These are phyloP conservation scores for Dimorphilus gyrociliatus DNA, from an alignment of 2,888 invertebrate genomes.

Conservation along the genomic window DNA sequence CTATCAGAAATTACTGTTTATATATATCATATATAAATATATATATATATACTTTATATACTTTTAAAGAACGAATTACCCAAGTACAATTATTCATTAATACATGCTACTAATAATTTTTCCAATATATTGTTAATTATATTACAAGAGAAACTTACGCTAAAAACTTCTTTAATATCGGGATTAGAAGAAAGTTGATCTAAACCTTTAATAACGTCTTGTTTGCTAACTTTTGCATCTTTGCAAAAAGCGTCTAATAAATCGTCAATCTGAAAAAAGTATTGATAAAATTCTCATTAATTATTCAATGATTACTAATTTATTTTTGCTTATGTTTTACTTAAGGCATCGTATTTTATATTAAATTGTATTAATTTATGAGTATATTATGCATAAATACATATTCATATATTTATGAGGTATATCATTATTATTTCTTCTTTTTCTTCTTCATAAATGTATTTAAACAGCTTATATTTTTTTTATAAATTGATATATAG, in stretches of 20 bases:
- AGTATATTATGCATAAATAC: slow-evolving; percentile 1
- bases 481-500: background rate
- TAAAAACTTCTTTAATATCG: slow-evolving; percentile 25
- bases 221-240: slow-evolving; percentile 44
- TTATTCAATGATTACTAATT: background rate
- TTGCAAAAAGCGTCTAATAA: slow-evolving; percentile 82
- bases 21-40: too few species aligned
- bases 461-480: too few species aligned
- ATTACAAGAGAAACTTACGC: slow-evolving; percentile 18
- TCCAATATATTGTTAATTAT: too few species aligned
- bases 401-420: too few species aligned
- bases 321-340: slow-evolving; percentile 1
- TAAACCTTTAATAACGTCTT: slow-evolving; percentile 41
- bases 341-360: background rate
- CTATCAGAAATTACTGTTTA: too few species aligned
- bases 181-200: slow-evolving; percentile 20
- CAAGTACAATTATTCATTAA: too few species aligned
- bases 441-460: too few species aligned
- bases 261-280: slow-evolving; percentile 53
- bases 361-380: background rate
- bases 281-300: background rate
- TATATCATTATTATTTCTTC: too few species aligned
- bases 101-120: too few species aligned
- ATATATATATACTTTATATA: too few species aligned
- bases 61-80: too few species aligned